Base-by-base conservation (phyloP, 2,888 invertebrate species). In the Morpho achilles region DNA sequence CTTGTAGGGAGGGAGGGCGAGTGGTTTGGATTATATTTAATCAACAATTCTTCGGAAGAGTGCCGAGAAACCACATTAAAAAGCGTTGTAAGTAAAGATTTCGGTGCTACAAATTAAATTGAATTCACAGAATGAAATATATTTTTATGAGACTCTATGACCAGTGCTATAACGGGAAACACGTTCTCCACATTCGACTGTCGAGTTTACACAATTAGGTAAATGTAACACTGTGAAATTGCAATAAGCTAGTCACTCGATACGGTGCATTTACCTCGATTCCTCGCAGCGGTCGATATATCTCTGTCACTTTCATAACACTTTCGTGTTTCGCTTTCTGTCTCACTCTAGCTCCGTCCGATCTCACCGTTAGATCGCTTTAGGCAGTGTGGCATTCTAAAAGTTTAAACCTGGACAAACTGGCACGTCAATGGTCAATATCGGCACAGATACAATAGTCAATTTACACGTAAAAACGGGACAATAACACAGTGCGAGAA, bases 381-480 rank as follows among this genome's bases (percentile, higher is more conserved):
- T 80, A 83, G 85, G 87, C 87, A 82, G 87, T 89, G 87, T 88
- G 88, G 87, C 82, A 77, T 80, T 82, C 73, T 84, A 81, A 69
- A 32, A 80, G 74, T 78, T 81, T 77, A 70, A 70, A 88, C 89
- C 89, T 89, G 89, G 81, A 89, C 88, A 89, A 75, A 88, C 84
- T 82, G 82, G 80, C 84, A 86, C 80, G 76, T 77, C 77, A 78
- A 66, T 68, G 70, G 79, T 82, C 72, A 82, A 77, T 78, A 44
- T 47, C 76, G 80, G 70, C 79, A 82, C 76, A 78, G 69, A 72
- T 61, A 62, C 61, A 58, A 62, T 56, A 59, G 59, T 60, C 58
- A 63, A 50, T 59, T 61, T 56, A 64, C 56, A 73, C 72, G 66
- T 70, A 53, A 45, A 60, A 60, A 66, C 58, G 63, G 45, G 68